phyloP scores from a whole-genome alignment of 2,797 vertebrate species.

The Podarcis lilfordi region DNA sequence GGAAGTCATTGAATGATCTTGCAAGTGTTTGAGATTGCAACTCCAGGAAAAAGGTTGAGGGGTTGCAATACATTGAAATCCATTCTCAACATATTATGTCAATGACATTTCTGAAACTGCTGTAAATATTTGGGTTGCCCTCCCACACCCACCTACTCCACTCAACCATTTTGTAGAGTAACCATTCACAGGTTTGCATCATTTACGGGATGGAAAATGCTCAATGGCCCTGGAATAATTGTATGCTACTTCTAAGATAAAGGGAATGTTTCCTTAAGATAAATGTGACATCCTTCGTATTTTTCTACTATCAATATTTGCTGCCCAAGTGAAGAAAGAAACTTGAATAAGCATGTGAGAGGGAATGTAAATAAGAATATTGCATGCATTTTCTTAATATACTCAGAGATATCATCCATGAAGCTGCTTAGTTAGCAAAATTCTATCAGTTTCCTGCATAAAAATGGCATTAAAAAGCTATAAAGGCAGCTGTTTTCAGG shows the following conservation, averaged over 20 bases:
- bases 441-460: conserved; percentile 54
- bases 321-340: conserved; percentile 44
- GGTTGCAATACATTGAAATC: background rate
- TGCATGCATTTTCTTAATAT: conserved; percentile 45
- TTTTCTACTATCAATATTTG: background rate
- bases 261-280: background rate
- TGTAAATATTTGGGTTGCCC: background rate
- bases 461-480: conserved; percentile 59
- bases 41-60: background rate
- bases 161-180: background rate
- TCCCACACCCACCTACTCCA: background rate
- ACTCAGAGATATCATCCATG: conserved; percentile 41
- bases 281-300: background rate
- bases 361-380: conserved; percentile 25
- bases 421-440: conserved; percentile 60
- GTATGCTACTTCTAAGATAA: background rate
- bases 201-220: background rate
- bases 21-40: background rate
- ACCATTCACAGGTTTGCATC: background rate
- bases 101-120: background rate
- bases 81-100: background rate
- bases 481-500: conserved; percentile 56
- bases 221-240: background rate
- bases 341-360: conserved; percentile 41
- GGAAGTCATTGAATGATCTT: background rate